These are phyloP conservation scores for Channa maculata DNA, from an alignment of 2,113 vertebrate genomes.

Conservation along the genomic window DNA sequence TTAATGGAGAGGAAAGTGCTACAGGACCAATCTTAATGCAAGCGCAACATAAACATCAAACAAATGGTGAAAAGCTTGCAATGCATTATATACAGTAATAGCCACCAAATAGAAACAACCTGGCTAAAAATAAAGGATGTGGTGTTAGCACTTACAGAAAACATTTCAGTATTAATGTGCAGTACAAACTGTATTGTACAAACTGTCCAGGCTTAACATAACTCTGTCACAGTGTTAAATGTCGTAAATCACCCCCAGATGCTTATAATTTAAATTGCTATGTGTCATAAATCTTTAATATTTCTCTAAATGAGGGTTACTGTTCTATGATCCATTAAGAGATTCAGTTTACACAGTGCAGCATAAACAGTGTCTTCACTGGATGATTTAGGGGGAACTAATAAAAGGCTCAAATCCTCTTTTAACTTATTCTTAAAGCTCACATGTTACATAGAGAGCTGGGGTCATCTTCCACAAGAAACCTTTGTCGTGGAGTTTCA, in stretches of 20 bases:
- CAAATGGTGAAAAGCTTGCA: not conserved
- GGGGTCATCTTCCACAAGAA: conserved; percentile 23
- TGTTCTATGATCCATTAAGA: conserved; percentile 11
- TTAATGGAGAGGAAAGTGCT: conserved; percentile 51
- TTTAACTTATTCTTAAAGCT: conserved; percentile 40
- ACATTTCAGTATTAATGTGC: conserved; percentile 8
- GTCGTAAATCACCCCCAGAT: conserved; percentile 34
- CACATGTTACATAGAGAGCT: conserved; percentile 54
- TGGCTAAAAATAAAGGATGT: conserved; percentile 10
- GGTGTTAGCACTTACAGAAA: conserved; percentile 21
- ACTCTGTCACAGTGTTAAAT: not conserved
- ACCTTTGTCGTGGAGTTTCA: too few species aligned
- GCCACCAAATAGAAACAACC: conserved; percentile 9
- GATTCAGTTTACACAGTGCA: conserved; percentile 8
- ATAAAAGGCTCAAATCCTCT: conserved; percentile 39
- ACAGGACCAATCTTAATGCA: conserved; percentile 22
- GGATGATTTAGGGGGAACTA: conserved; percentile 37
- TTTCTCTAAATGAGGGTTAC: conserved; percentile 44
- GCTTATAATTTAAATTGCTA: conserved; percentile 12
- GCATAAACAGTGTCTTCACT: conserved; percentile 33
- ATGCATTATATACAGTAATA: not conserved
- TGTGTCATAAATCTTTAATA: conserved; percentile 20
- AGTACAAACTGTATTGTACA: not conserved
- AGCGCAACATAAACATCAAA: conserved; percentile 39
- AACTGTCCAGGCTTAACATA: not conserved